Evolutionary conservation across 2,113 vertebrate species (phyloP).

Genomic region (Microcebus griseorufus): DNA sequence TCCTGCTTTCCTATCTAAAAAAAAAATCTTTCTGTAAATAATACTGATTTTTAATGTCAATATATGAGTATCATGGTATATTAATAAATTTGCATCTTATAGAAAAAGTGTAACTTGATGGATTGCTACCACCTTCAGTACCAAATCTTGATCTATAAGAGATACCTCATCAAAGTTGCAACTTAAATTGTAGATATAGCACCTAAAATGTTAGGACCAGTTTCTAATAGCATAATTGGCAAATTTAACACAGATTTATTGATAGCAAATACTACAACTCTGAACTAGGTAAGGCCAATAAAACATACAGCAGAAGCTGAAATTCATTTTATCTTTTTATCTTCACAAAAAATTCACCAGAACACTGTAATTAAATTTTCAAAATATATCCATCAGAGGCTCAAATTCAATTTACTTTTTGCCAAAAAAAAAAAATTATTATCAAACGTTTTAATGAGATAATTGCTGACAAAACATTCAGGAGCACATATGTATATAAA

Average conservation of each 20-base stretch:
- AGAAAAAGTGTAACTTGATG: background rate
- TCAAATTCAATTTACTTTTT: background rate
- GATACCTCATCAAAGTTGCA: background rate
- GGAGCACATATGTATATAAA: background rate
- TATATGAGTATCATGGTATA: background rate
- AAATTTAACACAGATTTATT: background rate
- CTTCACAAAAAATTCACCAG: background rate
- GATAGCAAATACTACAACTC: background rate
- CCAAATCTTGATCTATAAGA: background rate
- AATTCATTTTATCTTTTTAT: background rate
- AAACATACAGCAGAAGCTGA: background rate
- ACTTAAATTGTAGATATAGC: background rate
- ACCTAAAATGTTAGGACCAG: background rate
- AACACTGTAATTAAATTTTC: background rate
- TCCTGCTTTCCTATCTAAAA: background rate
- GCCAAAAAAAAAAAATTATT: background rate
- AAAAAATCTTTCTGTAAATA: background rate
- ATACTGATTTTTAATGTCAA: background rate
- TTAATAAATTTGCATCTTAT: background rate
- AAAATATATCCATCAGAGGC: background rate
- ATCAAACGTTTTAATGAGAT: background rate
- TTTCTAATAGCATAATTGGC: background rate
- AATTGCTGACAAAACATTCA: slow-evolving; percentile 1
- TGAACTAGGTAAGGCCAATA: background rate
- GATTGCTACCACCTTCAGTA: background rate